phyloP scores from a whole-genome alignment of 2,113 vertebrate genomes.

The Pluvianellus socialis region DNA sequence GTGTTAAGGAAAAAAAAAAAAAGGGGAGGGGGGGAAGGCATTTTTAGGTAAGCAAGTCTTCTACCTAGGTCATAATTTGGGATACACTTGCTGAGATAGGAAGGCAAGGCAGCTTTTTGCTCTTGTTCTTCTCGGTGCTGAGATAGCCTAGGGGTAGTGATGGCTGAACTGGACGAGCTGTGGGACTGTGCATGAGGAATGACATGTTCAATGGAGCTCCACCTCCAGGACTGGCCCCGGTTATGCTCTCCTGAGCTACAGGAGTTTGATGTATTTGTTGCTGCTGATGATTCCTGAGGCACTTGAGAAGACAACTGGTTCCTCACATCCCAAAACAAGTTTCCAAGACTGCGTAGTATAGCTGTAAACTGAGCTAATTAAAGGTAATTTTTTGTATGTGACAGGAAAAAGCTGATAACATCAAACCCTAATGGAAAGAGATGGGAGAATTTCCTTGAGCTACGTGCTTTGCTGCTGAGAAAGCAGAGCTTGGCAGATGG shows the following conservation, averaged over 20 bases:
- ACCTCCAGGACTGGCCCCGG: not conserved
- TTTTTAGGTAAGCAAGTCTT: not conserved
- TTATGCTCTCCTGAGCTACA: not conserved
- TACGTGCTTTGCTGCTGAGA: constrained; percentile 35
- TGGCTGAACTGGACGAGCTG: not conserved
- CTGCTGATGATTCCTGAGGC: not conserved
- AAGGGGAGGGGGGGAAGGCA: not conserved
- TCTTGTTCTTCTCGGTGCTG: not conserved
- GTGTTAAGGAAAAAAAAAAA: not conserved
- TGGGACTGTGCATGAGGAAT: not conserved
- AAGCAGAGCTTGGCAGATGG: constrained; percentile 17
- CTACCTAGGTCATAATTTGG: not conserved
- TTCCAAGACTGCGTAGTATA: not conserved
- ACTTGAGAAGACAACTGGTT: not conserved
- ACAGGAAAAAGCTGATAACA: constrained; percentile 41
- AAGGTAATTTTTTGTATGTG: constrained; percentile 26
- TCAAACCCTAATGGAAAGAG: constrained; percentile 25
- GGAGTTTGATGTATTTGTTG: not conserved
- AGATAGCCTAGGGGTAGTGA: not conserved
- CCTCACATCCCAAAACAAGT: not conserved
- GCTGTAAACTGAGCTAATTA: constrained; percentile 44
- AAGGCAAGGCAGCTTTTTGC: not conserved
- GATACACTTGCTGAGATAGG: not conserved
- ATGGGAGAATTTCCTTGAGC: constrained; percentile 36
- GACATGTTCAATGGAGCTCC: not conserved